Conservation (phyloP, 2,113 vertebrate species). For the Otis tarda region DNA sequence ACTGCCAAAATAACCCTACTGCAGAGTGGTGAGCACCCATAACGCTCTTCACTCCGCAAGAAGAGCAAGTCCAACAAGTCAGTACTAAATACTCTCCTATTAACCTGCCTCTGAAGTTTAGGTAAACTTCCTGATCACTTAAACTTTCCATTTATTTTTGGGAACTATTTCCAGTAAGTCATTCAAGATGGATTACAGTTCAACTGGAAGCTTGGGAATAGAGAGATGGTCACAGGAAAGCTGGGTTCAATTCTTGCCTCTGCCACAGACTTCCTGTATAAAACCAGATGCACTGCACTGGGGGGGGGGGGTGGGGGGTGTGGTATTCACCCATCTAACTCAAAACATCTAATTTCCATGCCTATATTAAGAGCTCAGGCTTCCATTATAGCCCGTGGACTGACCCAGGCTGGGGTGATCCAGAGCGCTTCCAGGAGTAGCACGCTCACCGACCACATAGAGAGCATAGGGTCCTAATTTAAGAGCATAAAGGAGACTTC, state of each 20-base stretch:
- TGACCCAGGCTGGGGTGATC: neutral
- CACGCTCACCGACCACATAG: rapidly evolving
- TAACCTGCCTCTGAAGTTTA: slow-evolving; percentile 46
- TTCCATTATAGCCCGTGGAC: neutral
- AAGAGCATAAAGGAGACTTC: neutral
- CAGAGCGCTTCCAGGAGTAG: neutral
- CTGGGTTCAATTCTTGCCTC: slow-evolving; percentile 67
- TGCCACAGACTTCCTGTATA: slow-evolving; percentile 64
- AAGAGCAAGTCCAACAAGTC: neutral
- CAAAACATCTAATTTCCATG: slow-evolving; percentile 28
- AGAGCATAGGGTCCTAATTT: neutral
- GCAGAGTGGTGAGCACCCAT: neutral
- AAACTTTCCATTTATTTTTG: slow-evolving; percentile 62
- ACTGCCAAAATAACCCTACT: rapidly evolving
- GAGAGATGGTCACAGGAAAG: slow-evolving; percentile 50
- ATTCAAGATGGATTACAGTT: slow-evolving; percentile 57
- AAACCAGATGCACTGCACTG: neutral
- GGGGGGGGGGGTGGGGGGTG: too few relatives aligned
- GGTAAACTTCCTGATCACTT: slow-evolving; percentile 54
- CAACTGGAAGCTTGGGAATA: slow-evolving; percentile 46
- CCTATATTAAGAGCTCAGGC: slow-evolving; percentile 20
- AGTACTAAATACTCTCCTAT: neutral
- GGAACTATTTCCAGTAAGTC: slow-evolving; percentile 47
- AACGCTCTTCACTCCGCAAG: neutral
- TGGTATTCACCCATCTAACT: slow-evolving; percentile 2